These are phyloP conservation scores for Halisarca cf. caerulea DNA, from an alignment of 37 sponge, comb jelly and placozoan genomes.

Conservation along the genomic window DNA sequence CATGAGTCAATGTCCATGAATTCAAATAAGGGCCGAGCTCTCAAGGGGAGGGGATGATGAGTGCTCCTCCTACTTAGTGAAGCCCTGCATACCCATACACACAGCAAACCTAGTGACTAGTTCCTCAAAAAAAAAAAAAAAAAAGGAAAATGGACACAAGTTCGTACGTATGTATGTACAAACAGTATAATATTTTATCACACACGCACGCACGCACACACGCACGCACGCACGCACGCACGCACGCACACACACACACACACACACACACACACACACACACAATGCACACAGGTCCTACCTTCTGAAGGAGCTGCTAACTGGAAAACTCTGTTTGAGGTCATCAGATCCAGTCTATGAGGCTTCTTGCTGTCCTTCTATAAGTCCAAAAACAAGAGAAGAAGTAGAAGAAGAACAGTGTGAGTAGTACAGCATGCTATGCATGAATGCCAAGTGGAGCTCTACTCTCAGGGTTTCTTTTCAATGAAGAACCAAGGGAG, in stretches of 20 bases:
- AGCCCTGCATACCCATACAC: background rate
- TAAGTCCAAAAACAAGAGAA: background rate
- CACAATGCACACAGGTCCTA: background rate
- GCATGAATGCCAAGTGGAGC: background rate
- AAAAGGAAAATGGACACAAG: background rate
- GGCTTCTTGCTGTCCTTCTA: constrained; percentile 46
- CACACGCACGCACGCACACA: background rate
- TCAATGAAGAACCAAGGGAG: too few relatives aligned
- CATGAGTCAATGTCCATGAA: too few relatives aligned
- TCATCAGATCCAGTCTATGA: constrained; percentile 74
- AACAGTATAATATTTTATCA: background rate
- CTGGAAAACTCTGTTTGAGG: constrained; percentile 81
- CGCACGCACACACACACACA: background rate
- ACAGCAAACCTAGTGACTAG: too few relatives aligned
- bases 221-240: background rate
- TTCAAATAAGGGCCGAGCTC: too few relatives aligned
- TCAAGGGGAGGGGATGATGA: too few relatives aligned
- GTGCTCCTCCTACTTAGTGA: too few relatives aligned
- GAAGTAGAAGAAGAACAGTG: background rate
- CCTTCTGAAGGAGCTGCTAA: constrained; percentile 54
- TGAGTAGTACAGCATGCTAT: background rate
- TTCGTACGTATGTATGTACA: background rate
- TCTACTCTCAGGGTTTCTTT: too few relatives aligned
- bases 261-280: background rate
- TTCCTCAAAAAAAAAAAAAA: too few relatives aligned